Base-by-base conservation (phyloP, 2,888 invertebrate genomes). In the Horisme vitalbata region DNA sequence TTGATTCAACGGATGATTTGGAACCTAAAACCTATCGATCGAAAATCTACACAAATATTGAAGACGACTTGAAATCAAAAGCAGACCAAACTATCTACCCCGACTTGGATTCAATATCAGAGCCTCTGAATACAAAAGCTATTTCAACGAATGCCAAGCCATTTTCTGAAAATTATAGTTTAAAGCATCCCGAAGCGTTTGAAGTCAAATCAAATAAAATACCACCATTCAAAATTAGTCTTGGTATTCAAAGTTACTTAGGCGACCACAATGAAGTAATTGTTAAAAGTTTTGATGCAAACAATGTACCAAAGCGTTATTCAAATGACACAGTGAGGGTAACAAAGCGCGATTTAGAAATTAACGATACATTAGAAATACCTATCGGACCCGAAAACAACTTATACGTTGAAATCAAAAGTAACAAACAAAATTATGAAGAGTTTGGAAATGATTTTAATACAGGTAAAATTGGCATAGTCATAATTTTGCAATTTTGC, bases 211-310 rank as follows among this genome's bases (percentile, higher is more conserved):
- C 24, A 30, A 20, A 41, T 8, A 46, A 55, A 20, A 44, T 33
- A 15, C 43, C 44, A 14, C 28, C 33, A 13, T 39, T 62, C 35
- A 45, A 49, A 31, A 12, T 81, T 9, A 67, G 82, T 35, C 54
- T 87, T 32, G 75, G 68, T 36, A 76, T 85, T 48, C 74, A 77
- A 41, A 72, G 65, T 10, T 76, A 71, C 27, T 1, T 58, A 4
- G 70, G 75, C 41, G 61, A 75, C 5, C 61, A 69, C 34, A 73
- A 77, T 30, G 62, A 75, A 55, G 68, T 57, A 49, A 52, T 70
- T 28, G 41, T 85, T 8, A 73, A 61, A 64, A 74, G 76, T 34
- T 60, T 79, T 33, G 65, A 77, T 23, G 41, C 63, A 8, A 41
- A 46, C 1, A 49, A 50, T 13, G 32, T 61, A 41, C 49, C 59